phyloP scores from a whole-genome alignment of 2,113 vertebrate species.

The Noctilio leporinus region DNA sequence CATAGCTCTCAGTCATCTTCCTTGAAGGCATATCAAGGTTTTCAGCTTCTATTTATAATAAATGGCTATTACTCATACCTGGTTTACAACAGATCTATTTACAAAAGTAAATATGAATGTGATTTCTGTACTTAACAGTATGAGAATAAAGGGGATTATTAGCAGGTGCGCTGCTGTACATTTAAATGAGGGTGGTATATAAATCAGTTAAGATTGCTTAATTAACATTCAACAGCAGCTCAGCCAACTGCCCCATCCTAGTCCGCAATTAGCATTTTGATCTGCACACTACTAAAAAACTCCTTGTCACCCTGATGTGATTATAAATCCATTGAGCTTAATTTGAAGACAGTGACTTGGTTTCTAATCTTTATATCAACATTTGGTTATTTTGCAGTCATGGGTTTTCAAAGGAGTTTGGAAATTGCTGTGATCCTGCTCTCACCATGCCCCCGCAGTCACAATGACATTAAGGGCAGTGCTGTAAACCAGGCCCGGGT shows the following conservation, averaged over 20 bases:
- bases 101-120: conserved; percentile 77
- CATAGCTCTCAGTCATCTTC: not conserved
- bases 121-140: conserved; percentile 60
- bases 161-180: not conserved
- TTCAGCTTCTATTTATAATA: not conserved
- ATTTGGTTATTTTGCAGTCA: conserved; percentile 18
- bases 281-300: conserved; percentile 60
- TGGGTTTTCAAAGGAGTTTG: conserved; percentile 12
- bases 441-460: fast-evolving
- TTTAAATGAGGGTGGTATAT: conserved; percentile 69
- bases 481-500: not conserved
- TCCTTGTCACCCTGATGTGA: conserved; percentile 30
- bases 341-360: conserved; percentile 66
- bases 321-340: conserved; percentile 47
- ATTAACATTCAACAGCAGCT: conserved; percentile 60
- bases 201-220: conserved; percentile 57
- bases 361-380: conserved; percentile 65
- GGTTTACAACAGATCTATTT: conserved; percentile 57
- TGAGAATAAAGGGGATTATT: conserved; percentile 62
- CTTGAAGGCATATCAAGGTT: not conserved
- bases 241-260: conserved; percentile 58
- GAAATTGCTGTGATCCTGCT: not conserved
- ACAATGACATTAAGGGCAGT: not conserved
- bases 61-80: not conserved
- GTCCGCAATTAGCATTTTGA: conserved; percentile 71